Base-by-base conservation (phyloP, 1,140 invertebrate genomes). In the Sitodiplosis mosellana region DNA sequence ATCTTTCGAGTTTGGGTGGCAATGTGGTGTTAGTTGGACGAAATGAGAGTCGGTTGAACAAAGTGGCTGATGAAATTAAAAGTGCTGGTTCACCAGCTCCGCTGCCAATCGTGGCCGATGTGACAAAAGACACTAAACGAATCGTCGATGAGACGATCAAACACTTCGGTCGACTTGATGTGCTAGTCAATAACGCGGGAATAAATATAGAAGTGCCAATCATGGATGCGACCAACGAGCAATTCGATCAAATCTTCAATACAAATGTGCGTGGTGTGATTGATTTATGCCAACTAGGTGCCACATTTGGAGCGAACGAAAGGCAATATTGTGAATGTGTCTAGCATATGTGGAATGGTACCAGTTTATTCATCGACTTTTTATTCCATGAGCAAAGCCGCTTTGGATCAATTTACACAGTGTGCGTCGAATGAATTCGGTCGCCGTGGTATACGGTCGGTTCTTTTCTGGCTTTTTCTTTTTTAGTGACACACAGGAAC, bases 371-470 rank as follows among this genome's bases (percentile, higher is more conserved):
- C 71, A 53, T 64, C 75, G 33, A 59, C 81, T 45, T 72, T 80
- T 0, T 89, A 90, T 57, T 79, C 77, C 54, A 79, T 87, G 69
- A 84, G 81, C 19, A 89, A 90, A 69, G 64, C 81, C 49, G 82
- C 83, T 18, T 52, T 90, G 10, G 84, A 89, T 66, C 85, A 88
- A 55, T 72, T 90, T 43, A 88, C 86, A 10, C 68, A 76, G 56
- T 84, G 79, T 52, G 57, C 70, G 15, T 73, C 77, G 18, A 66
- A 84, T 48, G 81, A 84, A 60, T 61, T 84, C 17, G 81, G 74
- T 10, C 49, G 66, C 1, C 80, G 83, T 66, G 69, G 77, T 51
- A 73, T 88, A 8, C 66, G 85, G n/a, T n/a, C n/a, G n/a, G n/a
- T n/a, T n/a, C n/a, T n/a, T n/a, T n/a, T n/a, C n/a, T n/a, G n/a